phyloP scores from a whole-genome alignment of 2,797 vertebrate genomes.

The Chrysocyon brachyurus region DNA sequence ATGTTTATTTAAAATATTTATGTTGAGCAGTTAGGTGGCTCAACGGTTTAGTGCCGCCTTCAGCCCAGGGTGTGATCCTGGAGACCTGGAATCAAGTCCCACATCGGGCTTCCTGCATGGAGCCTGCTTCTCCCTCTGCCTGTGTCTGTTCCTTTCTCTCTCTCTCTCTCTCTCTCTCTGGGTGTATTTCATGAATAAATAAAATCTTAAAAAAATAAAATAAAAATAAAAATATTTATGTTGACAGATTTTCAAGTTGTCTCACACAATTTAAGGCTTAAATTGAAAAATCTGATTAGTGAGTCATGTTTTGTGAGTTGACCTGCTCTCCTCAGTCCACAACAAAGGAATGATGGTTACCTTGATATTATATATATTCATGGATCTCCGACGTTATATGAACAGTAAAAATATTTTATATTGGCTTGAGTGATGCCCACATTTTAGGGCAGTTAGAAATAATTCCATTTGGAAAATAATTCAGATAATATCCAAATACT shows the following conservation, averaged over 20 bases:
- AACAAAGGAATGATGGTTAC: neutral
- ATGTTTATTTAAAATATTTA: conserved; percentile 57
- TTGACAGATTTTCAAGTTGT: conserved; percentile 70
- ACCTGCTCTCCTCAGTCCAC: neutral
- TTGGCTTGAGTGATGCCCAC: neutral
- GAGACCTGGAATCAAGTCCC: too few species aligned
- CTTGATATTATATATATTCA: neutral
- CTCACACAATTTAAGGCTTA: conserved; percentile 60
- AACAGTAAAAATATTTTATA: conserved; percentile 27
- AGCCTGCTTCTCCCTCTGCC: too few species aligned
- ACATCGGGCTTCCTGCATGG: too few species aligned
- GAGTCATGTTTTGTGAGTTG: conserved; percentile 38
- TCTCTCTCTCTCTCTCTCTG: too few species aligned
- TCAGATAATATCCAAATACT: neutral
- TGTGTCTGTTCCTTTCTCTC: too few species aligned
- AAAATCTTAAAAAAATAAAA: too few species aligned
- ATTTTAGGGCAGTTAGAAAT: neutral
- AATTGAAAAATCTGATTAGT: conserved; percentile 64
- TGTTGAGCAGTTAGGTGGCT: neutral
- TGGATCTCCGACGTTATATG: neutral
- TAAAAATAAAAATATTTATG: conserved; percentile 24
- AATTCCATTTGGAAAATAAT: conserved; percentile 39
- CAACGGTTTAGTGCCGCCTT: too few species aligned
- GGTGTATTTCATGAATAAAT: too few species aligned
- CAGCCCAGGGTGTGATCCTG: too few species aligned